Evolutionary conservation across 2,888 invertebrate genomes (phyloP).

Genomic region (Hedychridium roseum): DNA sequence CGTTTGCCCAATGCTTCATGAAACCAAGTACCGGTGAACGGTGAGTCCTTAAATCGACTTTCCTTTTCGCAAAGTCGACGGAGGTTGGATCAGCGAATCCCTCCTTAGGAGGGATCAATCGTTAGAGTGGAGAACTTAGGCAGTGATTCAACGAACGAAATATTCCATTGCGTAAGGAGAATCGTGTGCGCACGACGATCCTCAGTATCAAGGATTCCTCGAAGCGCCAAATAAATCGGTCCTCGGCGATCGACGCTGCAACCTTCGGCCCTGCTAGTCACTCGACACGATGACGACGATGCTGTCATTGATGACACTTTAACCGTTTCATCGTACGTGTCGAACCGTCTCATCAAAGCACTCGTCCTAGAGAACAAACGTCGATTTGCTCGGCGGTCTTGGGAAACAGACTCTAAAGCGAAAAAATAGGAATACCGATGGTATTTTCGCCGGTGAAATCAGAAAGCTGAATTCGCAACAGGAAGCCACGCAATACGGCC

Average conservation of each 20-base stretch:
- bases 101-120: conserved; percentile 10
- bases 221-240: conserved; percentile 46
- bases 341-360: no score
- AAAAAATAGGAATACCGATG: no score
- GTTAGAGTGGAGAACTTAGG: conserved; percentile 37
- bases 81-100: not conserved
- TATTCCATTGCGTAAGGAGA: conserved; percentile 44
- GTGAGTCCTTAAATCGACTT: not conserved
- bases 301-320: no score
- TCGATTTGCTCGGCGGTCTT: no score
- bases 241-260: conserved; percentile 15
- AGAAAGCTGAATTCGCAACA: no score
- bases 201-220: conserved; percentile 45
- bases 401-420: no score
- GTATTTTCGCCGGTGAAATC: no score
- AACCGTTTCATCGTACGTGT: no score
- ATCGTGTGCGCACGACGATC: conserved; percentile 25
- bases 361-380: no score
- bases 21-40: not conserved
- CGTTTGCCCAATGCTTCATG: not conserved
- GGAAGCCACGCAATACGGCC: no score
- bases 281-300: conserved; percentile 6
- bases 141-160: conserved; percentile 42
- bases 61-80: conserved; percentile 4
- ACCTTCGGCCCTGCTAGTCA: conserved; percentile 5